phyloP scores from a whole-genome alignment of 37 sponge, comb jelly and placozoan species.

The Chondrilla cf. caribensis region DNA sequence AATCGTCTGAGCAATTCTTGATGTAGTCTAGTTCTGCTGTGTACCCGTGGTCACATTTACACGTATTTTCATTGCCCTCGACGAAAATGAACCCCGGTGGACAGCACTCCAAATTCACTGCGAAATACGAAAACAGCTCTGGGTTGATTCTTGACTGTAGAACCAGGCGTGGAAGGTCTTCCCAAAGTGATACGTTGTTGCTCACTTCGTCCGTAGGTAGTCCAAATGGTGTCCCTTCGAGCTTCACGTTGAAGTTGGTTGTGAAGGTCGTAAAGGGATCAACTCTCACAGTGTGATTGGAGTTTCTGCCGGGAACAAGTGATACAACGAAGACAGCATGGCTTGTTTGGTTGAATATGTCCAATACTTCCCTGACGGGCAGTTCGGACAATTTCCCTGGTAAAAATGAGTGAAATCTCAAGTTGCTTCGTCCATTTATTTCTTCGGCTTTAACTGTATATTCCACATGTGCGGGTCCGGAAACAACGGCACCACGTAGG shows the following conservation, averaged over 20 bases:
- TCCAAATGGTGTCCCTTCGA: neutral
- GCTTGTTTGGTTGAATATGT: neutral
- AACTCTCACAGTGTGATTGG: neutral
- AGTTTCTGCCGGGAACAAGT: neutral
- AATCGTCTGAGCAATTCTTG: neutral
- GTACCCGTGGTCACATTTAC: neutral
- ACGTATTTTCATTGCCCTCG: neutral
- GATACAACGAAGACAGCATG: neutral
- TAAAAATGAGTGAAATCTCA: neutral
- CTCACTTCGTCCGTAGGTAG: neutral
- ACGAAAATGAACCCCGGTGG: neutral
- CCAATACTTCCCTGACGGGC: neutral
- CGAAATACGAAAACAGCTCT: neutral
- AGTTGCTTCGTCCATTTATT: neutral
- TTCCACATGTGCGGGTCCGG: too few relatives aligned
- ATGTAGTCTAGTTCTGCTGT: neutral
- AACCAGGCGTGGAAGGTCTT: neutral
- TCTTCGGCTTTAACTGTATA: neutral
- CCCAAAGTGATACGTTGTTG: neutral
- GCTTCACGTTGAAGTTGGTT: neutral
- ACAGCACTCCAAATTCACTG: neutral
- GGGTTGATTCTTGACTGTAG: neutral
- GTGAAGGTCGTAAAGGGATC: neutral
- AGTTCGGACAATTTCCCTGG: neutral
- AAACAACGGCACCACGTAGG: neutral